Conservation (phyloP, 2,888 invertebrate genomes). For the Xestia rhomboidea region DNA sequence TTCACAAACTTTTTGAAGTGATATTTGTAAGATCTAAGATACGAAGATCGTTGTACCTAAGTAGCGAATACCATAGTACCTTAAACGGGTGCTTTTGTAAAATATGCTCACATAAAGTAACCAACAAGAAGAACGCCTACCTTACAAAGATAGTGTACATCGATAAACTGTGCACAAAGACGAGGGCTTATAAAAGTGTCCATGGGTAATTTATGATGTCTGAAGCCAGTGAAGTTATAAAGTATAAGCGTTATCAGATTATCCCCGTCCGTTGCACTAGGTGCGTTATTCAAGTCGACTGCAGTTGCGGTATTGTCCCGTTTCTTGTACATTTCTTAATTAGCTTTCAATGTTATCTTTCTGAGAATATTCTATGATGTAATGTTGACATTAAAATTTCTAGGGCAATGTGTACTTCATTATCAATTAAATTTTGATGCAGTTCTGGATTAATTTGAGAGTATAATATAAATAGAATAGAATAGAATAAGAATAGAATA, state of each 20-base stretch:
- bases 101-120: conserved; percentile 31
- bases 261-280: conserved; percentile 68
- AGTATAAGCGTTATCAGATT: conserved; percentile 70
- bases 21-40: not conserved
- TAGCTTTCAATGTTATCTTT: conserved; percentile 31
- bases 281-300: conserved; percentile 51
- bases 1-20: not conserved
- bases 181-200: conserved; percentile 54
- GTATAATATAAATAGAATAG: too few species aligned
- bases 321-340: conserved; percentile 45
- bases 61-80: not conserved
- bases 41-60: not conserved
- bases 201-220: conserved; percentile 64
- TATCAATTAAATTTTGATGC: conserved; percentile 6
- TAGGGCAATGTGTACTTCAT: conserved; percentile 8
- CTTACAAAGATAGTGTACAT: conserved; percentile 31
- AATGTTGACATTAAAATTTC: conserved; percentile 21
- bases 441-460: conserved; percentile 30
- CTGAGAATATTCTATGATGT: conserved; percentile 24
- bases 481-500: too few species aligned
- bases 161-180: conserved; percentile 53
- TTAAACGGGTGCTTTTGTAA: conserved; percentile 1
- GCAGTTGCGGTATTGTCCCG: conserved; percentile 44
- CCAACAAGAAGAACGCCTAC: conserved; percentile 22
- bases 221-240: conserved; percentile 65